A percentile compares a stretch with the other conserved stretches of the same genome.
These are phyloP conservation scores for Calephelis perditalis DNA, from an alignment of 2,888 invertebrate species.

Conservation along the genomic window DNA sequence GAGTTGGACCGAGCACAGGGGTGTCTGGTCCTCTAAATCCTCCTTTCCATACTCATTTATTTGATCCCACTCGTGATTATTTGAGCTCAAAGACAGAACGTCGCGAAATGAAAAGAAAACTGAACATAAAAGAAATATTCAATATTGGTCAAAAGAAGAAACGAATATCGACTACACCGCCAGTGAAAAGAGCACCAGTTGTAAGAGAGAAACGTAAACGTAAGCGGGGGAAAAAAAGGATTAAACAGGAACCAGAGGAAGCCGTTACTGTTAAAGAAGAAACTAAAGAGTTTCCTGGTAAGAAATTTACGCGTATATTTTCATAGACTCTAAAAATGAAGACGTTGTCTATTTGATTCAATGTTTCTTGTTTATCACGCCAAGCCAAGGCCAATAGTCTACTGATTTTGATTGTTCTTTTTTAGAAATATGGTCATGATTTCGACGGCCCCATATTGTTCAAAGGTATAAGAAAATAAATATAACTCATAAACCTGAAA, in stretches of 20 bases:
- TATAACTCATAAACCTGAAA: no score
- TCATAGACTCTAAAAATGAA: neutral
- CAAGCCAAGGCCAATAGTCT: no score
- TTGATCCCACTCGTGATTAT: slow-evolving; percentile 70
- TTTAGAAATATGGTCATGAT: no score
- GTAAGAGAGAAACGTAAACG: slow-evolving; percentile 48
- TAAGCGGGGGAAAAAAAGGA: slow-evolving; percentile 37
- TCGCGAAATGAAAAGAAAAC: slow-evolving; percentile 82
- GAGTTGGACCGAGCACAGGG: slow-evolving; percentile 40
- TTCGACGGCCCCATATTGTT: no score
- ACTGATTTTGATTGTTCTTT: no score
- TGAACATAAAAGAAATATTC: slow-evolving; percentile 83
- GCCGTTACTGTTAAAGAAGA: slow-evolving; percentile 31
- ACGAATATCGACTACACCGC: slow-evolving; percentile 38
- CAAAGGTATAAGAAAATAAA: no score
- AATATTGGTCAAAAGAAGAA: slow-evolving; percentile 73
- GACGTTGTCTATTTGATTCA: no score
- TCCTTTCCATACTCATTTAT: slow-evolving; percentile 61
- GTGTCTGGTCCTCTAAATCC: slow-evolving; percentile 30
- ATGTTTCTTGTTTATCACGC: no score
- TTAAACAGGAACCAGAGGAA: slow-evolving; percentile 29
- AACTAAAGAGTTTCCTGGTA: slow-evolving; percentile 50
- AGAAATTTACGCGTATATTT: slow-evolving; percentile 23
- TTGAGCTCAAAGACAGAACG: slow-evolving; percentile 82
- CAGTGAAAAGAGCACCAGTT: slow-evolving; percentile 35